phyloP scores from a whole-genome alignment of 2,797 vertebrate genomes.

The Halcyon leucocephala region DNA sequence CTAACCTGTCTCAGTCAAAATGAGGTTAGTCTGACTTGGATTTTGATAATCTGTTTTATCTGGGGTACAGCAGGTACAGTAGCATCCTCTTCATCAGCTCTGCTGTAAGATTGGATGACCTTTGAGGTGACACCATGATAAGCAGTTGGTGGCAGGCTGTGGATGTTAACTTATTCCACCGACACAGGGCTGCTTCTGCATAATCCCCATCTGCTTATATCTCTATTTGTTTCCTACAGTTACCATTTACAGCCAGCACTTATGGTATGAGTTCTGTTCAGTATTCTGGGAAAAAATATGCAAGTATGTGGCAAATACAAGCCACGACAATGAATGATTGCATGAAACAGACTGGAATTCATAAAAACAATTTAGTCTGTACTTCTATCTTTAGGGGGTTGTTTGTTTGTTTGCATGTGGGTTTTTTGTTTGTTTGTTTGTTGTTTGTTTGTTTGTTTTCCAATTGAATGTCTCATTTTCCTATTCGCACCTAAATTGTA shows the following conservation, averaged over 20 bases:
- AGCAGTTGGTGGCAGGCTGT: slow-evolving; percentile 39
- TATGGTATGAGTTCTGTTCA: slow-evolving; percentile 54
- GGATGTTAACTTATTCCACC: slow-evolving; percentile 49
- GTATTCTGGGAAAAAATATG: slow-evolving; percentile 18
- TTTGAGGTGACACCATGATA: slow-evolving; percentile 32
- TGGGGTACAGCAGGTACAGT: neutral
- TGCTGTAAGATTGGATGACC: slow-evolving; percentile 4
- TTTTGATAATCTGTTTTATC: neutral
- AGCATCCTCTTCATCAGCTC: slow-evolving; percentile 8
- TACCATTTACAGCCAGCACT: slow-evolving; percentile 66
- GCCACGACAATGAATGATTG: neutral
- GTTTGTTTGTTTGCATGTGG: neutral
- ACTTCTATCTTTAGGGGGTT: neutral
- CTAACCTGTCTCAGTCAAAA: neutral
- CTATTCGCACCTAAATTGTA: neutral
- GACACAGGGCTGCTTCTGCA: slow-evolving; percentile 44
- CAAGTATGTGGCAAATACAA: neutral
- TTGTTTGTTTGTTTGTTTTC: too few relatives aligned
- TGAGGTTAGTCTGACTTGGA: neutral
- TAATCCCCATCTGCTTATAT: slow-evolving; percentile 62
- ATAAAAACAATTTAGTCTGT: neutral
- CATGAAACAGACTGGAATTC: neutral
- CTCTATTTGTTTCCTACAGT: slow-evolving; percentile 52
- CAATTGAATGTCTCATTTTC: neutral
- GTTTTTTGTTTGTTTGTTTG: neutral